Conservation (phyloP, 1,140 invertebrate species). For the Chironomus tepperi region DNA sequence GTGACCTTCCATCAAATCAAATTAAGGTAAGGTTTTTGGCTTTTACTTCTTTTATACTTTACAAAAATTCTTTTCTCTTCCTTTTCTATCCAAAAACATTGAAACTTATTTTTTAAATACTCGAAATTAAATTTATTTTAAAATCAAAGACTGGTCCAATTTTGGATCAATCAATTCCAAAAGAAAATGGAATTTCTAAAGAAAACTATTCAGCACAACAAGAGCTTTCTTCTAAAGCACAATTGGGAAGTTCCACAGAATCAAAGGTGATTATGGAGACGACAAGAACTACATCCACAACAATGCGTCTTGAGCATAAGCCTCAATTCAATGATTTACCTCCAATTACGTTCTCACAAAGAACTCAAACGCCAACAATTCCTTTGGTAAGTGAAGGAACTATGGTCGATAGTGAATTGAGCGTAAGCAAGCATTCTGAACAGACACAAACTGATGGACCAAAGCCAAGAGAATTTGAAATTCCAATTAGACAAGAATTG, state of each 20-base stretch:
- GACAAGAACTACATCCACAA: constrained; percentile 40
- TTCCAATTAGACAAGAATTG: too few species aligned
- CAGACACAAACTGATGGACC: background rate
- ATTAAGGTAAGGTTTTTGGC: constrained; percentile 34
- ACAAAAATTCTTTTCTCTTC: constrained; percentile 21
- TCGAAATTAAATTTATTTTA: background rate
- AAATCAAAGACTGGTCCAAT: background rate
- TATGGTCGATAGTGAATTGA: background rate
- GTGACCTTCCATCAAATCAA: constrained; percentile 43
- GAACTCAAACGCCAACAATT: constrained; percentile 17
- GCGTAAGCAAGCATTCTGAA: background rate
- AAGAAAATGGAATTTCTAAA: constrained; percentile 27
- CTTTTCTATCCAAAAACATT: constrained; percentile 14
- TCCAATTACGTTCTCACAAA: constrained; percentile 28
- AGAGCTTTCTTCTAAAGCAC: constrained; percentile 33
- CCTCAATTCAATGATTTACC: constrained; percentile 37
- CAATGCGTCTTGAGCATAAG: constrained; percentile 41
- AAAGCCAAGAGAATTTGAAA: too few species aligned
- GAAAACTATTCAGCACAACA: constrained; percentile 33
- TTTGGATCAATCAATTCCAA: background rate
- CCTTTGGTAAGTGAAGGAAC: constrained; percentile 5
- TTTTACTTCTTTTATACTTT: constrained; percentile 26
- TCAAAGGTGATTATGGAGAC: constrained; percentile 40
- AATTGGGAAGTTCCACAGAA: constrained; percentile 38
- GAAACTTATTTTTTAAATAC: background rate